Evolutionary conservation across 2,113 vertebrate species (phyloP), one percentile per base, ranked within the genome.

Genomic region (Perca fluviatilis): DNA sequence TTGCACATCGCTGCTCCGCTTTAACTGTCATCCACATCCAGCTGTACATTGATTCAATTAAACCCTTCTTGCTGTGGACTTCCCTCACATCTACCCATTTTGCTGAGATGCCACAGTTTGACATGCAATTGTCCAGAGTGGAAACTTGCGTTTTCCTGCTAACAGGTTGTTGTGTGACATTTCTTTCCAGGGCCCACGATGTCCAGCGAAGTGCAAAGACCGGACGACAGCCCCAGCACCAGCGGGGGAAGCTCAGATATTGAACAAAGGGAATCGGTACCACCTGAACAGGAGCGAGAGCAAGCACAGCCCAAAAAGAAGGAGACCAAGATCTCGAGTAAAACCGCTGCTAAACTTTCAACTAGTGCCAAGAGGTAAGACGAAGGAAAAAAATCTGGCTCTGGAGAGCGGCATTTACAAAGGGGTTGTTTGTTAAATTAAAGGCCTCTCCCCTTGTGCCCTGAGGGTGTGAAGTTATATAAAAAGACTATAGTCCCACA

Each of bases 321-420:
- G 91, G 98, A 99, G 86, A 98, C 97, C 46, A 99, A 99, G 95
- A 99, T 99, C 93, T 99, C 98, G 71, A 99, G 97, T 92, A 99
- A 99, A 96, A 99, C 98, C 2, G 98, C 98, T 56, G 98, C 98
- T 91, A 99, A 99, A 92, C 94, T 99, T 91, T 99, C 98, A 84
- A 99, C 98, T 82, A 99, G 98, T 95, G 98, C 98, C 95, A 99
- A 99, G 96, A 97, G 98, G 98, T 99, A 87, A 88, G 78, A 27
- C n/a, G 27, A 5, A n/a, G 5, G 5, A 36, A 19, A 43, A n/a
- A 30, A 36, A 36, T 18, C 18, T 70, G 71, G 25, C 69, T 83
- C 40, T 54, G 54, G 47, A 74, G 69, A 74, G 40, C 14, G 5
- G 54, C 65, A 36, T 80, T 80, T 65, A 86, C 62, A 83, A 65